phyloP scores from a whole-genome alignment of 2,888 invertebrate species.

The Drosophila ustulata region DNA sequence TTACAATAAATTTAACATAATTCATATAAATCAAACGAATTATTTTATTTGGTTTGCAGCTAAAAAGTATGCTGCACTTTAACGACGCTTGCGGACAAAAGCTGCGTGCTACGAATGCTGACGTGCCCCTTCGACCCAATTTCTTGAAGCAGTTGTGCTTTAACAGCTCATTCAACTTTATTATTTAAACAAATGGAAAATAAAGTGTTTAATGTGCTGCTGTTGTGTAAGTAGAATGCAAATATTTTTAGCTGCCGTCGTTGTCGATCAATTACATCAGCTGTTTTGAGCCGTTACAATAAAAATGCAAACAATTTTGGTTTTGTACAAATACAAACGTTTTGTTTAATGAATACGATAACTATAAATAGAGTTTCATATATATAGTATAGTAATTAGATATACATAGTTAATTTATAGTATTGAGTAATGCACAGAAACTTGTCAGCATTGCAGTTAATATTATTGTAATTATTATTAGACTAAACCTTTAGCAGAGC shows the following conservation, averaged over 20 bases:
- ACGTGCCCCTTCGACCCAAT: not conserved
- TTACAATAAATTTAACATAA: slow-evolving; percentile 63
- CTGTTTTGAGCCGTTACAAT: slow-evolving; percentile 3
- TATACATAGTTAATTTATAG: slow-evolving; percentile 61
- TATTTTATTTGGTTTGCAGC: not conserved
- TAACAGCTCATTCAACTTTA: not conserved
- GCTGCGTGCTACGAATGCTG: slow-evolving; percentile 1
- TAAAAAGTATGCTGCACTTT: slow-evolving; percentile 24
- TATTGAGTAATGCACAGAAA: slow-evolving; percentile 76
- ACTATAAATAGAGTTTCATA: slow-evolving; percentile 56
- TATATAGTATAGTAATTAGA: slow-evolving; percentile 49
- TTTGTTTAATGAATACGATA: slow-evolving; percentile 55
- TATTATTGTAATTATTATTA: slow-evolving; percentile 34
- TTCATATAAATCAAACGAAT: slow-evolving; percentile 30
- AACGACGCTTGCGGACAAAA: not conserved
- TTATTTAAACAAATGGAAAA: slow-evolving; percentile 3
- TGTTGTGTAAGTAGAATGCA: not conserved
- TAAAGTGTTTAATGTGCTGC: slow-evolving; percentile 7
- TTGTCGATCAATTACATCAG: slow-evolving; percentile 25
- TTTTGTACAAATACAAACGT: slow-evolving; percentile 64
- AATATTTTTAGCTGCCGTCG: not conserved
- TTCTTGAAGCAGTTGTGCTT: not conserved
- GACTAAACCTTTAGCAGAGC: slow-evolving; percentile 59
- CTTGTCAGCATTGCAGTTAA: slow-evolving; percentile 66
- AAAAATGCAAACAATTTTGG: slow-evolving; percentile 25